These are phyloP conservation scores for Bradynema listronoti DNA, from an alignment of 1,140 invertebrate species.

Conservation along the genomic window DNA sequence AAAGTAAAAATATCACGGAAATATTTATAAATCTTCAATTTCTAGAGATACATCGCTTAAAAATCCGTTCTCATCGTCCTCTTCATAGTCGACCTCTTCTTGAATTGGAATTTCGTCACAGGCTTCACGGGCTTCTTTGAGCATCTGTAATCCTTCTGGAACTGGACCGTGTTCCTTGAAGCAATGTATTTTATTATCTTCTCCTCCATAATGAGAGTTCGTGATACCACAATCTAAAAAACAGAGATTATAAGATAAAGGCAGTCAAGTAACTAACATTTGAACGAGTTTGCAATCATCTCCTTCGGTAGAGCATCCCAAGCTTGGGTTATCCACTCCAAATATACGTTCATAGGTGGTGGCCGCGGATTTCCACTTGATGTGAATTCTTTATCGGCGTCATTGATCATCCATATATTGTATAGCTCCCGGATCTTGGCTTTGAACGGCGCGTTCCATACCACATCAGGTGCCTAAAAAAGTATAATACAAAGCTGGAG, in stretches of 20 bases:
- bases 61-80: slow-evolving; percentile 1
- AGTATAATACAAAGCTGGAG: not conserved
- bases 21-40: not conserved
- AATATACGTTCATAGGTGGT: slow-evolving; percentile 13
- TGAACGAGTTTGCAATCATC: slow-evolving; percentile 9
- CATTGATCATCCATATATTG: slow-evolving; percentile 15
- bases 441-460: slow-evolving; percentile 21
- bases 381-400: not conserved
- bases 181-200: slow-evolving; percentile 4
- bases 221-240: not conserved
- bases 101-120: not conserved
- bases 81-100: not conserved
- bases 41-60: not conserved
- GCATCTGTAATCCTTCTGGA: not conserved
- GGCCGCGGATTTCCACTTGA: slow-evolving; percentile 10
- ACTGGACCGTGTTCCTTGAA: not conserved
- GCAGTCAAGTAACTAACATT: not conserved
- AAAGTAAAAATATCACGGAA: not conserved
- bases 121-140: not conserved
- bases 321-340: slow-evolving; percentile 11
- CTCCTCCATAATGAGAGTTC: not conserved
- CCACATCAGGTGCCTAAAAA: slow-evolving; percentile 15
- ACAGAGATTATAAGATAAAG: not conserved
- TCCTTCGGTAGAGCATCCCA: slow-evolving; percentile 13
- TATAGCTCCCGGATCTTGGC: not conserved